These are phyloP conservation scores for Drosophila mulleri DNA, from an alignment of 2,888 invertebrate species.

Conservation along the genomic window DNA sequence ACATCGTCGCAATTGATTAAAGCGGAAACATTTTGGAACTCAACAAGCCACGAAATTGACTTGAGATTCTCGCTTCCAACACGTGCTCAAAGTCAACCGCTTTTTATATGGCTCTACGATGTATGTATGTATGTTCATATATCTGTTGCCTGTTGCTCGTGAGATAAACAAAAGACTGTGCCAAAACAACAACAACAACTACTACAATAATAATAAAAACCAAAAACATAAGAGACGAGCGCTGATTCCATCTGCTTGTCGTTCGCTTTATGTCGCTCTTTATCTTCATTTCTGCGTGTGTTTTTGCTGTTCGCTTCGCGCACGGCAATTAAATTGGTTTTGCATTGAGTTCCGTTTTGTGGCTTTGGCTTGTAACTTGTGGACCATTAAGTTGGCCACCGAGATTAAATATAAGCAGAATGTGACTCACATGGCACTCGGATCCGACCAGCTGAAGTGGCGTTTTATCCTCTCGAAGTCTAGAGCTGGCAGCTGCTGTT, in stretches of 20 bases:
- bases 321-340: constrained; percentile 25
- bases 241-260: constrained; percentile 7
- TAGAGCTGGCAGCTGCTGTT: constrained; percentile 63
- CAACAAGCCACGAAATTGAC: constrained; percentile 27
- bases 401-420: constrained; percentile 6
- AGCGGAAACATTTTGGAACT: constrained; percentile 22
- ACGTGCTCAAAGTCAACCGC: constrained; percentile 55
- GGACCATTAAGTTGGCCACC: constrained; percentile 27
- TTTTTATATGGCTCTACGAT: constrained; percentile 15
- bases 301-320: constrained; percentile 9
- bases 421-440: constrained; percentile 83
- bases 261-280: constrained; percentile 17
- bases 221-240: constrained; percentile 20
- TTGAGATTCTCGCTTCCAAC: constrained; percentile 51
- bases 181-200: constrained; percentile 13
- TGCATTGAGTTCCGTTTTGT: constrained; percentile 44
- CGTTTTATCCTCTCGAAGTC: constrained; percentile 83
- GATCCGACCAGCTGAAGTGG: constrained; percentile 84
- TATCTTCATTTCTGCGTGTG: not conserved
- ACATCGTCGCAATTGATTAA: constrained; percentile 4
- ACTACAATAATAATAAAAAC: not conserved
- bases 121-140: too few relatives aligned
- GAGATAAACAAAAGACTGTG: constrained; percentile 42
- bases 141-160: not conserved
- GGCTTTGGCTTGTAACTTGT: constrained; percentile 21